These are phyloP conservation scores for Glareola pratincola DNA, from an alignment of 2,113 vertebrate species.

Conservation along the genomic window DNA sequence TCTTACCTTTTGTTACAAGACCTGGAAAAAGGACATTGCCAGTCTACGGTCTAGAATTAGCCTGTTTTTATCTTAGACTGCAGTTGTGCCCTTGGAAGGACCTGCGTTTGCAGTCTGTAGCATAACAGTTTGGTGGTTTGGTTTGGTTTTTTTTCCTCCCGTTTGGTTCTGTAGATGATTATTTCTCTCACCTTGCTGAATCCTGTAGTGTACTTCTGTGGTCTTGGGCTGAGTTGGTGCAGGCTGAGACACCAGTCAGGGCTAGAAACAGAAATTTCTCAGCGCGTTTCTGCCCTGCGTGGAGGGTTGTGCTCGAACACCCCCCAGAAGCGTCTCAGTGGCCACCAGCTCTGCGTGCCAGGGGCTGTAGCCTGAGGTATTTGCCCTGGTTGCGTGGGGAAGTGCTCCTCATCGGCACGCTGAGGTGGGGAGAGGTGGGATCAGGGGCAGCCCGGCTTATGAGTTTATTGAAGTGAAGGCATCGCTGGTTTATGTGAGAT, in stretches of 20 bases:
- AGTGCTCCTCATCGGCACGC: neutral
- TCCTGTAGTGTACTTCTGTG: neutral
- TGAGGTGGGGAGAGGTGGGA: neutral
- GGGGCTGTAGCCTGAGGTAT: neutral
- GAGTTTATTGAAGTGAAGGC: neutral
- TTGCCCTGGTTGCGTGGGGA: neutral
- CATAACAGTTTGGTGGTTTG: fast-evolving
- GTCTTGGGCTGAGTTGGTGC: neutral
- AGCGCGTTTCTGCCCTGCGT: neutral
- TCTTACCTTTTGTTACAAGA: neutral
- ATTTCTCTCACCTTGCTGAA: neutral
- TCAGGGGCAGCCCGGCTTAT: neutral
- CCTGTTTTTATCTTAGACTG: neutral
- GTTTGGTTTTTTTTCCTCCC: neutral
- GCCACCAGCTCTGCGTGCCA: neutral
- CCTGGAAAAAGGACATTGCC: neutral
- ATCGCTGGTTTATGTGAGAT: neutral
- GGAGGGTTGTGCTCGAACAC: neutral
- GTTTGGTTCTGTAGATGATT: neutral
- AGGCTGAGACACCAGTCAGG: neutral
- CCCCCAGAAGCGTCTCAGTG: neutral
- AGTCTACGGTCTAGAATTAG: neutral
- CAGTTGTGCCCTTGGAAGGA: neutral
- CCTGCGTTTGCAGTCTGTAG: neutral
- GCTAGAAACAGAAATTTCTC: neutral